Evolutionary conservation across 2,113 vertebrate species (phyloP), one percentile per base, ranked within the genome.

Genomic region (Oenanthe melanoleuca): DNA sequence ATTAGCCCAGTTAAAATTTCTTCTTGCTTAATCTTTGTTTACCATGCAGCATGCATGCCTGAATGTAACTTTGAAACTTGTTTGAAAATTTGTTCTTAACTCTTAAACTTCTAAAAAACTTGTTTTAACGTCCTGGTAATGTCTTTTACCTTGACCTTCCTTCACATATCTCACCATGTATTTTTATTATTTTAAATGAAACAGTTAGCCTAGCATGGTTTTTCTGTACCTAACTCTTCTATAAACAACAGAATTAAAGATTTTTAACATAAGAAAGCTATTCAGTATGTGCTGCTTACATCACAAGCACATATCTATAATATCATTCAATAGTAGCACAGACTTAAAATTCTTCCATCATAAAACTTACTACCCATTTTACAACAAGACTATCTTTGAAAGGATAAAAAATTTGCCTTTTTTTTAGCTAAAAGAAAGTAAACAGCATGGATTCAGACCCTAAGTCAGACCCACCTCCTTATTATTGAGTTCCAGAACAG

Each of bases 401-500:
- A 69, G 14, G 15, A 82, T 24, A 40, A 72, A 59, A 88, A 14
- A 3, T 5, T 29, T 31, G 18, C 2, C 15, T 57, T 85, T 88
- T 83, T 93, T 90, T 66, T 26, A 94, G 24, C 20, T 29, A 38
- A 34, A 73, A 74, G 59, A 44, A 88, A 88, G 63, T n/a, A 47
- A 86, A 61, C 15, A 56, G 6, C 49, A 89, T 1, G 21, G 37
- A 50, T 55, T 84, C 45, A 47, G 45, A 47, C 60, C 59, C 44
- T 38, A 60, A 69, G 42, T 64, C 21, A 92, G 47, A 96, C 96
- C 34, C 53, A 98, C 98, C 97, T 99, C 99, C 97, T 99, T 99
- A 95, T 98, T 99, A 97, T 99, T 99, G 92, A 99, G 99, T 84
- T 99, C 99, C 79, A 99, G 98, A 92, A 99, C 99, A 22, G 99